Evolutionary conservation across 2,888 invertebrate species (phyloP).

Genomic region (Hirudinaria manillensis): DNA sequence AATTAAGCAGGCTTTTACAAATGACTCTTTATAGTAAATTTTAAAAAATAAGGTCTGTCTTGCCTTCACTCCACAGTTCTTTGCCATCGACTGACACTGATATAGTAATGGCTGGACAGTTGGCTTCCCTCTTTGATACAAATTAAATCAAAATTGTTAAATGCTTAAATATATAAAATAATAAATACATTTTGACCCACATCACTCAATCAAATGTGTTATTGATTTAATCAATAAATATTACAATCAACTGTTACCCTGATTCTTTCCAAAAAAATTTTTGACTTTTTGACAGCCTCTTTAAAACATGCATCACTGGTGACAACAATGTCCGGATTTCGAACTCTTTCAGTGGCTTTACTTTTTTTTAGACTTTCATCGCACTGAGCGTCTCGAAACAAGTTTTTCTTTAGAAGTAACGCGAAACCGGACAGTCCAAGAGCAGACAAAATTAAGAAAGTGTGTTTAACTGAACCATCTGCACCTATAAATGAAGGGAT

Average conservation of each 20-base stretch:
- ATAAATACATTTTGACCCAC: not conserved
- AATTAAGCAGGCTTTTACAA: not conserved
- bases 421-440: not conserved
- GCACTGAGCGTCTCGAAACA: not conserved
- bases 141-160: not conserved
- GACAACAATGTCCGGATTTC: not conserved
- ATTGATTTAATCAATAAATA: not conserved
- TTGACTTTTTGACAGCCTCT: slow-evolving; percentile 12
- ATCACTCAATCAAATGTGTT: not conserved
- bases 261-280: not conserved
- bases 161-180: no score
- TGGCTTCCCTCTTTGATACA: slow-evolving; percentile 48
- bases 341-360: not conserved
- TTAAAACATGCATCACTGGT: not conserved
- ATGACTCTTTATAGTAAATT: not conserved
- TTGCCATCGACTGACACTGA: slow-evolving; percentile 57
- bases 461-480: no score
- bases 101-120: slow-evolving; percentile 56
- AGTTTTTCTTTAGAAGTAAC: not conserved
- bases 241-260: not conserved
- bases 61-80: slow-evolving; percentile 56
- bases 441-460: not conserved
- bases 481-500: no score
- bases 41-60: not conserved
- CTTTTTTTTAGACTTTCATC: not conserved